phyloP scores from a whole-genome alignment of 64 coral and sea anemone genomes.

The Astreopora myriophthalma region DNA sequence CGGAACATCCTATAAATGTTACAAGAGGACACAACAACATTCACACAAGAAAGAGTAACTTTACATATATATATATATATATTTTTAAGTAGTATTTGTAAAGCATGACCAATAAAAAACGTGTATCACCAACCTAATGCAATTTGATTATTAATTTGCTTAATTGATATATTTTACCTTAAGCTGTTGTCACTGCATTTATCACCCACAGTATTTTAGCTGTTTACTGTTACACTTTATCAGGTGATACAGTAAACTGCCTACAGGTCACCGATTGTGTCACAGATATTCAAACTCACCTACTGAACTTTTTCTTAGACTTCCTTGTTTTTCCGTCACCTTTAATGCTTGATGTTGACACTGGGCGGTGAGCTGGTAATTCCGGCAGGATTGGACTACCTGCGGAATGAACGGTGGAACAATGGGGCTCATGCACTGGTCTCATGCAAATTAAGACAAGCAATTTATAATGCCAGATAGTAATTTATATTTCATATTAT shows the following conservation, averaged over 20 bases:
- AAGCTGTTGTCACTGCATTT: no score
- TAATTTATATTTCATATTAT: not conserved
- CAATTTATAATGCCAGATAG: not conserved
- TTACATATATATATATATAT: no score
- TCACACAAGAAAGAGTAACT: no score
- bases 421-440: conserved; percentile 22
- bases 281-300: not conserved
- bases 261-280: not conserved
- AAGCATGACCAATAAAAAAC: no score
- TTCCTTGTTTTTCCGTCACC: conserved; percentile 55
- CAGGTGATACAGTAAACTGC: not conserved
- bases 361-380: conserved; percentile 42
- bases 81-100: no score
- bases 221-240: no score
- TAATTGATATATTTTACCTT: no score
- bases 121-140: no score
- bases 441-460: conserved; percentile 1
- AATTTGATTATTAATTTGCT: no score
- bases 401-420: conserved; percentile 42
- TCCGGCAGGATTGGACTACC: conserved; percentile 76
- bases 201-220: no score
- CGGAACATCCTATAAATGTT: no score
- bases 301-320: conserved; percentile 75
- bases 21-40: no score
- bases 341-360: conserved; percentile 59